Percentiles rank a stretch among this genome's conserved stretches.
These are phyloP conservation scores for Caloenas nicobarica DNA, from an alignment of 2,113 vertebrate genomes.

Conservation along the genomic window DNA sequence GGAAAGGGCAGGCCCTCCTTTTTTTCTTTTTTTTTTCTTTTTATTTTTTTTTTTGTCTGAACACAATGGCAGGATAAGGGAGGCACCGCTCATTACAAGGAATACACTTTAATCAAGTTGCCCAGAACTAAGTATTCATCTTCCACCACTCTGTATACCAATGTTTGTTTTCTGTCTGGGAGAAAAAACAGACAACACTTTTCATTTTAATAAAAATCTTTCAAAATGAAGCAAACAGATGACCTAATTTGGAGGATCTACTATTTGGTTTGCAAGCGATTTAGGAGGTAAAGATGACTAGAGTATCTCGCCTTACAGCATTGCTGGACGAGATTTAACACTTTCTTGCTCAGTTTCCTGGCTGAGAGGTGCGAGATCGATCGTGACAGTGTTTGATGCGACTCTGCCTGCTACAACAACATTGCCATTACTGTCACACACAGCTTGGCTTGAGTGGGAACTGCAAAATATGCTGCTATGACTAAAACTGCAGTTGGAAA, in stretches of 20 bases:
- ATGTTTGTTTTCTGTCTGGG: constrained; percentile 52
- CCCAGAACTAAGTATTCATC: constrained; percentile 40
- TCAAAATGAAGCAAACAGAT: constrained; percentile 11
- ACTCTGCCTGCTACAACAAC: not conserved
- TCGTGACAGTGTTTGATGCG: not conserved
- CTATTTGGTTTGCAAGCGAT: not conserved
- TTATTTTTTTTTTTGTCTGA: constrained; percentile 11
- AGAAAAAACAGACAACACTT: constrained; percentile 33
- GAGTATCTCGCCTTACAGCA: not conserved
- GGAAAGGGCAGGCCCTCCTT: constrained; percentile 43
- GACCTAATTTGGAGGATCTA: constrained; percentile 9
- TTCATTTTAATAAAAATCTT: constrained; percentile 51
- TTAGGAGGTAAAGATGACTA: not conserved
- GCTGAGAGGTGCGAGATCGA: not conserved
- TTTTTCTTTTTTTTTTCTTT: not conserved
- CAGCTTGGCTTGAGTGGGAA: not conserved
- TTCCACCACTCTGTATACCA: constrained; percentile 32
- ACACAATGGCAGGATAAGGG: constrained; percentile 74
- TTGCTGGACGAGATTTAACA: constrained; percentile 20
- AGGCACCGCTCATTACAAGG: constrained; percentile 51
- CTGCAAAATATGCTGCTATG: not conserved
- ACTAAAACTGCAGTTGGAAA: not conserved
- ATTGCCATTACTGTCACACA: not conserved
- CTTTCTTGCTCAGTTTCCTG: not conserved
- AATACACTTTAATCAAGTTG: constrained; percentile 62